These are phyloP conservation scores for Harpagoxenus sublaevis DNA, from an alignment of 2,888 invertebrate genomes.

Conservation along the genomic window DNA sequence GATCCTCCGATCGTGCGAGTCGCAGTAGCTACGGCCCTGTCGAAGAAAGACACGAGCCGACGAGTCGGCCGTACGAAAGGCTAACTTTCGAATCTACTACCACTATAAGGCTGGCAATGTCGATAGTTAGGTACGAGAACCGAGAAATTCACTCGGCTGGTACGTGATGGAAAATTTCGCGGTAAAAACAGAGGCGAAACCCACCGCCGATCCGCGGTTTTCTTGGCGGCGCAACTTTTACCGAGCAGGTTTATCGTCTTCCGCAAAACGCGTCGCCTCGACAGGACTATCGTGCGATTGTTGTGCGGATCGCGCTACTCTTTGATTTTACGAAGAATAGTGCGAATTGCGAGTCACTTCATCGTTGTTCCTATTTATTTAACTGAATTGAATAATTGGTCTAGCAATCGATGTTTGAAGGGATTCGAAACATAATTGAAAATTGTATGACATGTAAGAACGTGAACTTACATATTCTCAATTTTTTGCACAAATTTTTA, in stretches of 20 bases:
- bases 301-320: neutral
- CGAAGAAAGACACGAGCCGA: conserved; percentile 76
- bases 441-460: neutral
- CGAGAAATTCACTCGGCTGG: conserved; percentile 79
- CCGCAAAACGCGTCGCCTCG: conserved; percentile 21
- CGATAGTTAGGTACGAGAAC: conserved; percentile 63
- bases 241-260: conserved; percentile 36
- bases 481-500: neutral
- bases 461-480: neutral
- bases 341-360: neutral
- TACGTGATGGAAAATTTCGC: conserved; percentile 80
- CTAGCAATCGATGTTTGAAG: neutral
- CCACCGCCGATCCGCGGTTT: conserved; percentile 33
- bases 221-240: conserved; percentile 29
- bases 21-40: conserved; percentile 74
- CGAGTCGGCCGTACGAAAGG: conserved; percentile 73
- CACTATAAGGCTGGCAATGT: conserved; percentile 64
- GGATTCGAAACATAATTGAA: neutral
- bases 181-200: conserved; percentile 68
- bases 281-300: neutral
- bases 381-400: neutral
- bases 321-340: neutral
- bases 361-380: neutral
- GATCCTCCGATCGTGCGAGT: neutral
- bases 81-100: conserved; percentile 81